A percentile compares a stretch with the other conserved stretches of the same genome.
phyloP scores from a whole-genome alignment of 2,113 vertebrate species.

The Phainopepla nitens region DNA sequence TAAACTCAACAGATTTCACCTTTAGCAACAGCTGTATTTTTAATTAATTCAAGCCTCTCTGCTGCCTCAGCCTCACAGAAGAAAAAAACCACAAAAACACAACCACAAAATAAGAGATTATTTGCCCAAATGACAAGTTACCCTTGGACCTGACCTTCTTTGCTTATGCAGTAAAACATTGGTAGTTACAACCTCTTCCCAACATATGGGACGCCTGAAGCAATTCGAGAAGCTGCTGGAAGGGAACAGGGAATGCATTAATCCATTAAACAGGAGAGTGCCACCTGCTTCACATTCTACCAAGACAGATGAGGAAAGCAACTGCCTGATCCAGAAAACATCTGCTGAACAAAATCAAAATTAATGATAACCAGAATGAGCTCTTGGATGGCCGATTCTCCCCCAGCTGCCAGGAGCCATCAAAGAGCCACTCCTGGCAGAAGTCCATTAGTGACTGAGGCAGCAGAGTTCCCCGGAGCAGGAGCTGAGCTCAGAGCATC shows the following conservation, averaged over 20 bases:
- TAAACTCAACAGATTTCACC: neutral
- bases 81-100: neutral
- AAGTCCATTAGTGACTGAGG: neutral
- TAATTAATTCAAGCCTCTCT: neutral
- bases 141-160: neutral
- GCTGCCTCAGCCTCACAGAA: neutral
- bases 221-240: slow-evolving; percentile 26
- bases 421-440: slow-evolving; percentile 13
- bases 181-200: neutral
- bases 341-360: slow-evolving; percentile 69
- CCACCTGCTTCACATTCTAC: neutral
- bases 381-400: slow-evolving; percentile 10
- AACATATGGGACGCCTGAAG: neutral
- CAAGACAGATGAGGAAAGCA: slow-evolving; percentile 27
- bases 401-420: slow-evolving; percentile 51
- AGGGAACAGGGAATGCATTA: neutral
- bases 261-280: neutral
- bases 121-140: neutral
- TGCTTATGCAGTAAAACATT: neutral
- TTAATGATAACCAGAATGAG: slow-evolving; percentile 55
- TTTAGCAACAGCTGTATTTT: neutral
- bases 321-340: slow-evolving; percentile 52
- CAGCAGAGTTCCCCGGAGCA: neutral
- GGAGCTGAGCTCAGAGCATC: neutral
- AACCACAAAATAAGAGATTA: neutral